Conservation (phyloP, 2,888 invertebrate genomes). For the Smittia sp. region DNA sequence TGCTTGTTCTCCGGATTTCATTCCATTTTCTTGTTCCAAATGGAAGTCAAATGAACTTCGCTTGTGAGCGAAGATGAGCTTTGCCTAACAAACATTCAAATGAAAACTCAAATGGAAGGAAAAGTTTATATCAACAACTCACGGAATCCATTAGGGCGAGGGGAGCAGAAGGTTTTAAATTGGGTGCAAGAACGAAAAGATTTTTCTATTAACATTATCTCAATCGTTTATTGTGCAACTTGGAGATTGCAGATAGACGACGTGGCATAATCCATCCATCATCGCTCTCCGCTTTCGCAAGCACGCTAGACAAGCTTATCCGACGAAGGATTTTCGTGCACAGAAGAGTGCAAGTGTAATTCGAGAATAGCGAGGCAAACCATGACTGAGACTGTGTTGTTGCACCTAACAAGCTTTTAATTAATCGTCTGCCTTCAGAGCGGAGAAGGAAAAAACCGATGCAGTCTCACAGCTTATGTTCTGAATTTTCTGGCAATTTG, state of each 20-base stretch:
- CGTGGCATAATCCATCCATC: constrained; percentile 38
- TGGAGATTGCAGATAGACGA: constrained; percentile 29
- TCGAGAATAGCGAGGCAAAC: constrained; percentile 2
- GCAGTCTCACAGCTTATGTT: background rate
- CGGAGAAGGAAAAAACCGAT: background rate
- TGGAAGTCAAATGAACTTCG: too few species aligned
- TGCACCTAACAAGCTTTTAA: constrained; percentile 32
- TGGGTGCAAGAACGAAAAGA: background rate
- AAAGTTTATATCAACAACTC: background rate
- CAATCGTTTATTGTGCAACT: constrained; percentile 36
- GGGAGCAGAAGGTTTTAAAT: background rate
- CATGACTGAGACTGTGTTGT: background rate
- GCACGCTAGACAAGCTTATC: constrained; percentile 35
- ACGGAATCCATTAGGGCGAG: background rate
- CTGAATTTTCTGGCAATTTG: too few species aligned
- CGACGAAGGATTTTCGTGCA: background rate
- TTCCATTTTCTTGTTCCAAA: too few species aligned
- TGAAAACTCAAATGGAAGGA: background rate
- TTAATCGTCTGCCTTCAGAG: constrained; percentile 20
- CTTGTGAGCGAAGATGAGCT: too few species aligned
- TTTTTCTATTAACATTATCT: constrained; percentile 28
- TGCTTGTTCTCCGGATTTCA: too few species aligned
- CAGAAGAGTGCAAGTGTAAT: background rate
- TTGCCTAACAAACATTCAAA: background rate
- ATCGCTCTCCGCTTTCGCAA: constrained; percentile 29